Evolutionary conservation across 2,888 invertebrate genomes (phyloP), one percentile per base, ranked within the genome.

Genomic region (Megastigmus dorsalis): DNA sequence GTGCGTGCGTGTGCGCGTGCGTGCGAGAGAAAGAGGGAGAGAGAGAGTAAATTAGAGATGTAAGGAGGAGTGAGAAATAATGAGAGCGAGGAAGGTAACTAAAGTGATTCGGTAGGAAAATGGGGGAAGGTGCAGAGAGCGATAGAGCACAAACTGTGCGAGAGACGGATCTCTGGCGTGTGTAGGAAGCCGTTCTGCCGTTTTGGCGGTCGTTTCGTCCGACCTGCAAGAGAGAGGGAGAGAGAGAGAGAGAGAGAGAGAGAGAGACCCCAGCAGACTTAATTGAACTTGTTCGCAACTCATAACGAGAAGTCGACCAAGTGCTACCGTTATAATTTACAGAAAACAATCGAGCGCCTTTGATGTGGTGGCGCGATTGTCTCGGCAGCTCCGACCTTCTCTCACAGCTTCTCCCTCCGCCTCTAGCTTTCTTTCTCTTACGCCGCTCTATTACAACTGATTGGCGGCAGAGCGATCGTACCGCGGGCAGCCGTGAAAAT

Each of bases 261-360:
- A 20, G 60, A 45, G 65, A 20, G 79, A 33, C 50, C 28, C 70
- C 79, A 80, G 78, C 77, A 76, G 84, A 87, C 85, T 87, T 88
- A 88, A 88, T 88, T 88, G 88, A 88, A 88, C 86, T 88, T 87
- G 87, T 87, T 87, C 84, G 82, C 81, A 87, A 87, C 87, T 88
- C 87, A 85, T 87, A 88, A 87, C 86, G 86, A 86, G 88, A 88
- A 88, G 87, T 86, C 88, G 79, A 82, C 82, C 81, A 88, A 88
- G 87, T 87, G 87, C 85, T 76, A 79, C 79, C 84, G 84, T 84
- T 86, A 86, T 88, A 88, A 88, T 88, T 88, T 87, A 85, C 86
- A 82, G 84, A 85, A 86, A 88, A 88, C 88, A 88, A 88, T 88
- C 82, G 82, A 82, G 81, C 78, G 81, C 82, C 86, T 88, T 88